phyloP scores from a whole-genome alignment of 1,140 invertebrate genomes.

The Drosophila novamexicana region DNA sequence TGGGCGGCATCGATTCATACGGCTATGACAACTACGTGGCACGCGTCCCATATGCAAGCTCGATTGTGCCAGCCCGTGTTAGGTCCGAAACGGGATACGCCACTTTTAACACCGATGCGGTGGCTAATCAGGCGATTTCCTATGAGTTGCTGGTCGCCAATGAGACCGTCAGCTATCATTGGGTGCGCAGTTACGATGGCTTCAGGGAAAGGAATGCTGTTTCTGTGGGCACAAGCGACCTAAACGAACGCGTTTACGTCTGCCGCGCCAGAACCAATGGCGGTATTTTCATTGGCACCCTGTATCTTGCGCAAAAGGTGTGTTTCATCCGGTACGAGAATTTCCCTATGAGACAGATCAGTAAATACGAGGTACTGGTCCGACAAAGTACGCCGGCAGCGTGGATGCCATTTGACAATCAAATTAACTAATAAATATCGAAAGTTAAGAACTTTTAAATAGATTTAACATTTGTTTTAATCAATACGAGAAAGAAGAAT shows the following conservation, averaged over 20 bases:
- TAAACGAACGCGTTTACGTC: slow-evolving; percentile 50
- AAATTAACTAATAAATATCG: neutral
- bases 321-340: slow-evolving; percentile 44
- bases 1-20: slow-evolving; percentile 42
- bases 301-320: slow-evolving; percentile 1
- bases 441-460: too few relatives aligned
- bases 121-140: neutral
- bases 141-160: slow-evolving; percentile 51
- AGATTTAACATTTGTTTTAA: too few relatives aligned
- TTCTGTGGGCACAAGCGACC: slow-evolving; percentile 39
- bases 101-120: slow-evolving; percentile 41
- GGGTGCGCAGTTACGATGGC: slow-evolving; percentile 59
- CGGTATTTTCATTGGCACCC: slow-evolving; percentile 46
- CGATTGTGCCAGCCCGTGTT: slow-evolving; percentile 51
- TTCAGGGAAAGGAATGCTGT: slow-evolving; percentile 54
- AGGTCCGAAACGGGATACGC: slow-evolving; percentile 40
- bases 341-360: slow-evolving; percentile 11
- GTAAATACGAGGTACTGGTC: slow-evolving; percentile 60
- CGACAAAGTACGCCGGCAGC: slow-evolving; percentile 11
- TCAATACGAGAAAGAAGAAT: too few relatives aligned
- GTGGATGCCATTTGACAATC: neutral
- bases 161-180: slow-evolving; percentile 50
- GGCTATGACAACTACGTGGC: slow-evolving; percentile 62
- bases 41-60: slow-evolving; percentile 15
- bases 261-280: slow-evolving; percentile 48